A percentile compares a stretch with the other conserved stretches of the same genome.
Evolutionary conservation across 2,888 invertebrate species (phyloP).

Genomic region (Macrophya alboannulata): DNA sequence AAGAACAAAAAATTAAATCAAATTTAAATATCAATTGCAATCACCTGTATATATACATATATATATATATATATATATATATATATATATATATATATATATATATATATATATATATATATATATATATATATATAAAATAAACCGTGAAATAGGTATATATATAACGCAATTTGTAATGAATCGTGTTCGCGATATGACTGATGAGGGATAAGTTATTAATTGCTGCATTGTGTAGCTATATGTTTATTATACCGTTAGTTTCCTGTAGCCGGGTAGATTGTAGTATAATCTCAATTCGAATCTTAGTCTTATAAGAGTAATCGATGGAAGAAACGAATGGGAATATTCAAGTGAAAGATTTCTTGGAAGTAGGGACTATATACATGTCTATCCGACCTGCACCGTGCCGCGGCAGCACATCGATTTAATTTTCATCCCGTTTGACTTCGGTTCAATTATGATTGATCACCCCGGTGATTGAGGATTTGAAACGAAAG

Average conservation of each 20-base stretch:
- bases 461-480: conserved; percentile 78
- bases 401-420: conserved; percentile 41
- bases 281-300: neutral
- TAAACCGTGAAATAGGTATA: too few relatives aligned
- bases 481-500: conserved; percentile 77
- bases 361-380: conserved; percentile 49
- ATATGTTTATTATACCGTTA: neutral
- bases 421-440: conserved; percentile 61
- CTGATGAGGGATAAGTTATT: neutral
- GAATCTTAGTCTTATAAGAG: neutral
- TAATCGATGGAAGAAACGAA: conserved; percentile 24
- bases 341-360: conserved; percentile 19
- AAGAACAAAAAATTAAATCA: neutral
- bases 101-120: too few relatives aligned
- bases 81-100: too few relatives aligned
- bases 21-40: neutral
- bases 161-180: too few relatives aligned
- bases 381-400: conserved; percentile 10
- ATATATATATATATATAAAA: too few relatives aligned
- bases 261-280: conserved; percentile 1
- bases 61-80: too few relatives aligned
- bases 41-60: neutral
- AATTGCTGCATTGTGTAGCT: neutral
- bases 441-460: conserved; percentile 75
- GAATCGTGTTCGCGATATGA: neutral